Base-by-base conservation (phyloP, 37 sponge, comb jelly and placozoan species). In the Chondrilla cf. caribensis region DNA sequence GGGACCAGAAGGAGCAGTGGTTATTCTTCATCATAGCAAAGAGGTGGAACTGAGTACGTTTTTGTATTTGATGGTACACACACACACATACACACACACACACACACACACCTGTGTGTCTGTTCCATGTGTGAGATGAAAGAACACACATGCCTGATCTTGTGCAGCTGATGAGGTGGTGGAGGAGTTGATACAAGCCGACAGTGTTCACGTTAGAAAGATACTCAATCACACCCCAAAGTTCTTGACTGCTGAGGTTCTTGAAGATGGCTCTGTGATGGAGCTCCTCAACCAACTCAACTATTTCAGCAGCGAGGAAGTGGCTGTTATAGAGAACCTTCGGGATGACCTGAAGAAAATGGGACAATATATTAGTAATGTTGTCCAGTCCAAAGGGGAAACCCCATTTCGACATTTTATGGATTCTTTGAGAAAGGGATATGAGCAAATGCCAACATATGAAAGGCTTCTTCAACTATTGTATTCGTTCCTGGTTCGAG, bases 1-100 rank as follows among this genome's bases (percentile, higher is more conserved):
- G 98, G 98, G 98, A 29, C 87, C 94, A 7, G 91, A 96, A 89
- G 98, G 98, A 54, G 98, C 96, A 38, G 98, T 95, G 31, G 88
- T 94, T 40, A 98, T 98, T 26, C 54, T 98, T 31, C 85, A 89
- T 58, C 51, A 87, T 32, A 84, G 83, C 0, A 86, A 96, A 38
- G 77, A 72, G 21, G 78, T 43, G 39, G 64, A 77, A 77, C 9
- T 73, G 44, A 85, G 86, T 84, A 77, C 59, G 62, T 79, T 47
- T 47, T 47, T 47, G 51, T 14, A 11, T 47, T 47, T 47, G n/a
- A n/a, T n/a, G n/a, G n/a, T n/a, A n/a, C n/a, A n/a, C n/a, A n/a
- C n/a, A n/a, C n/a, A n/a, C n/a, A n/a, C n/a, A n/a, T n/a, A n/a
- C n/a, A n/a, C n/a, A n/a, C n/a, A n/a, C n/a, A n/a, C n/a, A n/a